A percentile compares a stretch with the other conserved stretches of the same genome.
These are phyloP conservation scores for Phengaris alcon DNA, from an alignment of 2,888 invertebrate species.

Conservation along the genomic window DNA sequence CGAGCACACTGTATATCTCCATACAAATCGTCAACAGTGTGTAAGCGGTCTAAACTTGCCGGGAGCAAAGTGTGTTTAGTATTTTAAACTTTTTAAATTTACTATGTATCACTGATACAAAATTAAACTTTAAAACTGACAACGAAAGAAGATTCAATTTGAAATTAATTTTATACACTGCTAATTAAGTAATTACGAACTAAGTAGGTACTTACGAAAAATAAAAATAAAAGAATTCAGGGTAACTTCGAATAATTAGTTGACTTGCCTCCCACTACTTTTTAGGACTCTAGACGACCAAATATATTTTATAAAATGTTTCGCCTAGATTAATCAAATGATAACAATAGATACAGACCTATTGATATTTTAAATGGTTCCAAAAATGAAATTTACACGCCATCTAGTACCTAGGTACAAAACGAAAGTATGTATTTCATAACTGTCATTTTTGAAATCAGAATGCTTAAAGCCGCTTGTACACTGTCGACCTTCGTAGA, in stretches of 20 bases:
- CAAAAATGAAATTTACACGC: neutral
- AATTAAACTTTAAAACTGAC: no score
- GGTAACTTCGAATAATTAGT: neutral
- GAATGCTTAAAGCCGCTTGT: neutral
- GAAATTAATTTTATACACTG: no score
- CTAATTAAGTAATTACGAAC: no score
- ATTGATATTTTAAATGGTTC: slow-evolving; percentile 5
- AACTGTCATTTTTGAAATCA: slow-evolving; percentile 4
- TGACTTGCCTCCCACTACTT: neutral
- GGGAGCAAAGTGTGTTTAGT: neutral
- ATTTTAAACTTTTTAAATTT: neutral
- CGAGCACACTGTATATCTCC: slow-evolving; percentile 25
- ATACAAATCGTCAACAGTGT: neutral
- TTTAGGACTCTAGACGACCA: neutral
- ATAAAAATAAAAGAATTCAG: no score
- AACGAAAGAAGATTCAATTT: no score
- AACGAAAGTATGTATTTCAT: neutral
- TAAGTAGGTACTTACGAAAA: no score
- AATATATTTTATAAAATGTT: neutral
- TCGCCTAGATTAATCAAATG: neutral
- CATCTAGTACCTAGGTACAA: neutral
- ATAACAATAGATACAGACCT: slow-evolving; percentile 13
- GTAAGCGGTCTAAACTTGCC: neutral
- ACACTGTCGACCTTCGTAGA: neutral
- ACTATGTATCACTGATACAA: neutral